Evolutionary conservation across 2,888 invertebrate species (phyloP).

Genomic region (Pristionchus mayeri): DNA sequence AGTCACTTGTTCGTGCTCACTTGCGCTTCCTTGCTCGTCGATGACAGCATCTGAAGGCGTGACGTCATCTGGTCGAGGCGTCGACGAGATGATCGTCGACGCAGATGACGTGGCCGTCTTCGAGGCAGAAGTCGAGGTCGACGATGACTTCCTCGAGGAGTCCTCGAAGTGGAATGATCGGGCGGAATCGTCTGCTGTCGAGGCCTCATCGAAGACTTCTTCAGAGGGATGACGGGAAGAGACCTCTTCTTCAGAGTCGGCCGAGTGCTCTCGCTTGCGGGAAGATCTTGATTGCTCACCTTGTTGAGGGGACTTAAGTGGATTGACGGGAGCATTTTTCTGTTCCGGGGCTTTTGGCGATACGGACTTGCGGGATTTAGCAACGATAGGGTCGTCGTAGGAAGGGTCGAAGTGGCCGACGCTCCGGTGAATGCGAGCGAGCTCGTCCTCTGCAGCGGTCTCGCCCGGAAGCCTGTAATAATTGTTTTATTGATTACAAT

Average conservation of each 20-base stretch:
- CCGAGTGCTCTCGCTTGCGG: too few relatives aligned
- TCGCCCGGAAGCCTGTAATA: neutral
- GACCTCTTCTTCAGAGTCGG: neutral
- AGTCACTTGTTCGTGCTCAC: neutral
- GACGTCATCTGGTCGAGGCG: neutral
- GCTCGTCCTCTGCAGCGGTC: neutral
- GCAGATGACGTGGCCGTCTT: neutral
- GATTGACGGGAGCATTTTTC: too few relatives aligned
- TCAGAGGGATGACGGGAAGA: neutral
- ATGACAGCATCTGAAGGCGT: too few relatives aligned
- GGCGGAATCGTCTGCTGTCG: neutral
- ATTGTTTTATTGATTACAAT: too few relatives aligned
- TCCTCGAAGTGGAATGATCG: slow-evolving; percentile 14
- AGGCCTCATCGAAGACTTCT: neutral
- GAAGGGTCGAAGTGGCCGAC: neutral
- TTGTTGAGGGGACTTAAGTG: too few relatives aligned
- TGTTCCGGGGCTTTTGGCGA: neutral
- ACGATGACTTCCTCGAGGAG: neutral
- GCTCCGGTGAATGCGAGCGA: neutral
- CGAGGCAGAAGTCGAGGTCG: neutral
- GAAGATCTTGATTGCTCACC: too few relatives aligned
- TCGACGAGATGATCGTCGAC: neutral
- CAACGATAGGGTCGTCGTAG: too few relatives aligned
- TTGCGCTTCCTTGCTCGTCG: too few relatives aligned
- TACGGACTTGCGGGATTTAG: neutral